A percentile compares a stretch with the other conserved stretches of the same genome.
These are phyloP conservation scores for Drosophila niveifrons DNA, from an alignment of 2,888 invertebrate genomes.

Conservation along the genomic window DNA sequence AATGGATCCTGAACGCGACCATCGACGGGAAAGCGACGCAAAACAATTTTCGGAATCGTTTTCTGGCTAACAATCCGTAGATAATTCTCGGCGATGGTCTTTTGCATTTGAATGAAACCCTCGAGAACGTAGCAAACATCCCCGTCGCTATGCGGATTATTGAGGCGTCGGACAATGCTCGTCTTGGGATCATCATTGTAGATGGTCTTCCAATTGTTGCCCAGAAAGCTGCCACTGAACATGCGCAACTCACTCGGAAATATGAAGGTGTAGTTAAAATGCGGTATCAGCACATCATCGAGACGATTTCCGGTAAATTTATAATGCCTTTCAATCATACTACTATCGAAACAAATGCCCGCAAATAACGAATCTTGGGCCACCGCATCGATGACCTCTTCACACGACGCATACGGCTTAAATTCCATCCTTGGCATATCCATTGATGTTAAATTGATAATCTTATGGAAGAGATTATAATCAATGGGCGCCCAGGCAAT, in stretches of 20 bases:
- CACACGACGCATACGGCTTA: conserved; percentile 29
- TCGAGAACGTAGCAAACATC: conserved; percentile 86
- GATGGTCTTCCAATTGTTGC: conserved; percentile 70
- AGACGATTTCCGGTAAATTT: not conserved
- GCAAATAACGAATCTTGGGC: conserved; percentile 48
- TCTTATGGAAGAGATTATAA: conserved; percentile 8
- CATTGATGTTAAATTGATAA: conserved; percentile 30
- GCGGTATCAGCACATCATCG: not conserved
- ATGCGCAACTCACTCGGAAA: conserved; percentile 73
- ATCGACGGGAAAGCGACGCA: conserved; percentile 69
- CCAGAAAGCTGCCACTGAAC: conserved; percentile 30
- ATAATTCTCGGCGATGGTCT: conserved; percentile 86
- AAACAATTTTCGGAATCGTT: conserved; percentile 39
- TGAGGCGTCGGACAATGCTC: conserved; percentile 19
- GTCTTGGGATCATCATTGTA: conserved; percentile 35
- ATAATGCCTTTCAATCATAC: conserved; percentile 80
- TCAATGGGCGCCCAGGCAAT: conserved; percentile 67
- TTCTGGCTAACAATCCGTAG: conserved; percentile 29
- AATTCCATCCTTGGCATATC: conserved; percentile 26
- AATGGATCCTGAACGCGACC: conserved; percentile 89
- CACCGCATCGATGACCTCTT: conserved; percentile 30
- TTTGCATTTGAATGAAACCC: conserved; percentile 89
- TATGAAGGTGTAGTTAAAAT: conserved; percentile 59
- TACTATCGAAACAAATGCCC: conserved; percentile 87
- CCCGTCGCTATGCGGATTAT: conserved; percentile 84